Percentiles rank a stretch among this genome's conserved stretches.
These are phyloP conservation scores for Pteronotus mesoamericanus DNA, from an alignment of 2,797 vertebrate genomes.

Conservation along the genomic window DNA sequence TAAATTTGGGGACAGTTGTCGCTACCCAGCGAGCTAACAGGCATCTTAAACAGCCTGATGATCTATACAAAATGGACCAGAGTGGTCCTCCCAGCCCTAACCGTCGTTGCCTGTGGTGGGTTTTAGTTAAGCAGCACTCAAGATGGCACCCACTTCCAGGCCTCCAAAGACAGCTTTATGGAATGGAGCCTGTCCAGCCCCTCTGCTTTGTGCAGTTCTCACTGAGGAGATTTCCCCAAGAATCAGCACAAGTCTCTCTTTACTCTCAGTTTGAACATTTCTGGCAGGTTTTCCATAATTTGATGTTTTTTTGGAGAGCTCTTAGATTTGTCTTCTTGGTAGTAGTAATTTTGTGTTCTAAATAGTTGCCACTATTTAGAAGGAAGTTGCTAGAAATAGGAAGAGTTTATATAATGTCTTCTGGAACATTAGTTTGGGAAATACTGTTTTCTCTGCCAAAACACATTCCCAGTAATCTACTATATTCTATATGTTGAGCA, in stretches of 20 bases:
- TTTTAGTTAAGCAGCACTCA: slow-evolving; percentile 55
- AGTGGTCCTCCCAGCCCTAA: not conserved
- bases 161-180: not conserved
- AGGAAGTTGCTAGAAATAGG: not conserved
- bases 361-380: not conserved
- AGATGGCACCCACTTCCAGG: not conserved
- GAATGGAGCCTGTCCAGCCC: not conserved
- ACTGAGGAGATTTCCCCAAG: not conserved
- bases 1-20: not conserved
- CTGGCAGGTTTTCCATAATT: not conserved
- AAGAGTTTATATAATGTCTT: not conserved
- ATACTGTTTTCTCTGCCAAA: not conserved
- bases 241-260: not conserved
- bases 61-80: slow-evolving; percentile 36
- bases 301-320: not conserved
- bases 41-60: slow-evolving; percentile 54
- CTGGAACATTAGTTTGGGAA: not conserved
- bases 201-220: not conserved
- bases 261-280: not conserved
- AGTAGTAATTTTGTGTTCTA: not conserved
- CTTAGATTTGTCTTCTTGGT: not conserved
- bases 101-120: slow-evolving; percentile 40
- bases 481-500: not conserved
- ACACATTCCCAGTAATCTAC: not conserved
- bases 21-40: slow-evolving; percentile 47